These are phyloP conservation scores for Drosophila testacea DNA, from an alignment of 2,888 invertebrate genomes.

Conservation along the genomic window DNA sequence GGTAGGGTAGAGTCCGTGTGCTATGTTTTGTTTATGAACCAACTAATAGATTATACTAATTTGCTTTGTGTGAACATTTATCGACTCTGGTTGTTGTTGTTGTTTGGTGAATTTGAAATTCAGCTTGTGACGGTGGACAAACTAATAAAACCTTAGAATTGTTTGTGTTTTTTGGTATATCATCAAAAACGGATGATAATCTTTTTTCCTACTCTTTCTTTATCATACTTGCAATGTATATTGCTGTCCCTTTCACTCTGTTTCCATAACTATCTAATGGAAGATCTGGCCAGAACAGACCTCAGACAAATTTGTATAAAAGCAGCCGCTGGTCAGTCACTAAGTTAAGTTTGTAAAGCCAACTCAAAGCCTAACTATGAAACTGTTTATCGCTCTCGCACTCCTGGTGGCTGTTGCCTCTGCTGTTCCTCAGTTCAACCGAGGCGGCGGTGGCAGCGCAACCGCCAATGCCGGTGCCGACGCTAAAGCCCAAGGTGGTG, in stretches of 20 bases:
- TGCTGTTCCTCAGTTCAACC: slow-evolving; percentile 42
- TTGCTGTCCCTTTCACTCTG: background rate
- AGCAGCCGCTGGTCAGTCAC: slow-evolving; percentile 20
- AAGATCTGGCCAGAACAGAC: background rate
- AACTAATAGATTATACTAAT: slow-evolving; percentile 46
- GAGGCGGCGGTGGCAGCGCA: slow-evolving; percentile 11
- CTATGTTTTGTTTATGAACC: slow-evolving; percentile 21
- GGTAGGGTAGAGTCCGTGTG: slow-evolving; percentile 11
- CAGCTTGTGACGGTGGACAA: slow-evolving; percentile 27
- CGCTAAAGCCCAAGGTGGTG: slow-evolving; percentile 23
- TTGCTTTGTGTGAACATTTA: slow-evolving; percentile 37
- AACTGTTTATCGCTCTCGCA: slow-evolving; percentile 56
- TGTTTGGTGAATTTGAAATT: slow-evolving; percentile 15
- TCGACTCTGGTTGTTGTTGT: slow-evolving; percentile 7
- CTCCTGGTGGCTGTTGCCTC: slow-evolving; percentile 50
- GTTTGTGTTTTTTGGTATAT: slow-evolving; percentile 23
- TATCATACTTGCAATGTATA: background rate
- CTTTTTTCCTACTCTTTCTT: slow-evolving; percentile 1
- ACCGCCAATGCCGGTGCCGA: slow-evolving; percentile 40
- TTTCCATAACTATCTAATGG: background rate
- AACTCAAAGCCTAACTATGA: slow-evolving; percentile 56
- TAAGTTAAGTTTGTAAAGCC: slow-evolving; percentile 54
- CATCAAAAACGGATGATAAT: slow-evolving; percentile 21
- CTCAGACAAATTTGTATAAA: slow-evolving; percentile 56
- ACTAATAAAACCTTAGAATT: slow-evolving; percentile 33